Conservation (phyloP, 2,113 vertebrate species). For the Lates calcarifer region DNA sequence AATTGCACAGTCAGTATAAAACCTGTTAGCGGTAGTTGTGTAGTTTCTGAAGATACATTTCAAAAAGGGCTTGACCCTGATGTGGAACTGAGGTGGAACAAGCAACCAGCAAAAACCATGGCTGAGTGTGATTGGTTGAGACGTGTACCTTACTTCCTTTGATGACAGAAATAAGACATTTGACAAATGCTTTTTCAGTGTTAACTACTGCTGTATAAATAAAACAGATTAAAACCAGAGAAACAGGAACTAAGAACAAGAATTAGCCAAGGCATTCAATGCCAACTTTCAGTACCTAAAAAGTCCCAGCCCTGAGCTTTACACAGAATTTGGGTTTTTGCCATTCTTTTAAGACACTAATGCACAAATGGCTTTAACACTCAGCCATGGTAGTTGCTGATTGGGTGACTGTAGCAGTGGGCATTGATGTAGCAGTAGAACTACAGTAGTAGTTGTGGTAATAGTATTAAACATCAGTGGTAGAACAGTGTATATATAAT, state of each 20-base stretch:
- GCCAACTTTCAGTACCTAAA: too few species aligned
- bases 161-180: too few species aligned
- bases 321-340: not conserved
- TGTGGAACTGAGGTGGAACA: not conserved
- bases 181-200: too few species aligned
- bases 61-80: not conserved
- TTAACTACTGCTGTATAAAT: too few species aligned
- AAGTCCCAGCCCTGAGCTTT: too few species aligned
- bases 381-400: not conserved
- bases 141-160: too few species aligned
- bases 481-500: not conserved
- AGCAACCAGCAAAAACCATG: not conserved
- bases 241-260: too few species aligned
- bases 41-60: constrained; percentile 5
- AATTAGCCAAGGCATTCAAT: too few species aligned
- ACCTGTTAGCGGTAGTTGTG: not conserved
- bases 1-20: not conserved
- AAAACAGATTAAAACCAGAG: too few species aligned
- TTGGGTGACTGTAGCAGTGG: not conserved
- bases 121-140: not conserved
- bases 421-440: not conserved
- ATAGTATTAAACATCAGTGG: not conserved
- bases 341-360: not conserved
- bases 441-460: not conserved
- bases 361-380: not conserved